A percentile compares a stretch with the other conserved stretches of the same genome.
Conservation (phyloP, 2,797 vertebrate genomes). For the Ptychadena robeensis region DNA sequence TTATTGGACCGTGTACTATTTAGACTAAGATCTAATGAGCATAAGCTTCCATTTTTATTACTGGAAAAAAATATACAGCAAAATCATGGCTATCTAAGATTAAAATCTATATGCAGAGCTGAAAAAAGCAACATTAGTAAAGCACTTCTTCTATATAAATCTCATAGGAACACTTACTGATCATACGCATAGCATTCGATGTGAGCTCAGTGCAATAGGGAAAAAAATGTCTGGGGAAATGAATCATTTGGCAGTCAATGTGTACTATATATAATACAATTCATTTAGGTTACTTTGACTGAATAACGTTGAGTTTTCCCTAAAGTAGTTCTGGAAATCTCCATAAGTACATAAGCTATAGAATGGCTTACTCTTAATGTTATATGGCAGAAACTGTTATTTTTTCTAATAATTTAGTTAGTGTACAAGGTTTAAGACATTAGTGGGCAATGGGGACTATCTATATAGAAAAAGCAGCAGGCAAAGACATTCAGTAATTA, state of each 20-base stretch:
- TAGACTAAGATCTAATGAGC: too few species aligned
- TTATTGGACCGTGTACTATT: too few species aligned
- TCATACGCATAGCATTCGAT: neutral
- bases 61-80: neutral
- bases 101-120: neutral
- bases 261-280: neutral
- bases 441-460: neutral
- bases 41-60: neutral
- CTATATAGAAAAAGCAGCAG: neutral
- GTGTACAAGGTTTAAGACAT: neutral
- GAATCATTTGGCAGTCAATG: neutral
- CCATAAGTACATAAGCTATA: neutral
- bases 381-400: neutral
- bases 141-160: too few species aligned
- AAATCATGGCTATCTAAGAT: neutral
- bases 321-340: neutral
- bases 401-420: neutral
- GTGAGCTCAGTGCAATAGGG: neutral
- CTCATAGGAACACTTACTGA: too few species aligned
- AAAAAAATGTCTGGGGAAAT: neutral
- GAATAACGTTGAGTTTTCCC: neutral
- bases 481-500: neutral
- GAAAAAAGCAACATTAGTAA: neutral
- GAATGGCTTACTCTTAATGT: neutral
- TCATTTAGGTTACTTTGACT: neutral